Evolutionary conservation across 2,113 vertebrate species (phyloP).

Genomic region (Lathamus discolor): DNA sequence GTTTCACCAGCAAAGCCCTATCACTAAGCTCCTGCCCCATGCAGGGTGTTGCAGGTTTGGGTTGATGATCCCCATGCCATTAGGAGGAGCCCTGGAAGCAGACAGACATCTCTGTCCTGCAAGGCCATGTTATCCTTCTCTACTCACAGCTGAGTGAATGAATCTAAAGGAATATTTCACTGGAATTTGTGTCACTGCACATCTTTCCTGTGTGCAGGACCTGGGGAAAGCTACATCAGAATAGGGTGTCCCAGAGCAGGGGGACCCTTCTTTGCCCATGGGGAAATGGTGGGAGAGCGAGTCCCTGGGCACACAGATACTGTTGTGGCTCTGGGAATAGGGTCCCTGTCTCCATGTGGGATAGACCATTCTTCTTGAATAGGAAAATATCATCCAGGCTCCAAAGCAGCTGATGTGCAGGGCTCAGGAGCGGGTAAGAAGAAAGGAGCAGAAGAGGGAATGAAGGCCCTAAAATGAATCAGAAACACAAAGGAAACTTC

Average conservation of each 20-base stretch:
- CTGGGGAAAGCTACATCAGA: not conserved
- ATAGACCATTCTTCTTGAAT: not conserved
- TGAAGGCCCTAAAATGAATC: not conserved
- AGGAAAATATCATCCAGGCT: not conserved
- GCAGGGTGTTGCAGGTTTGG: not conserved
- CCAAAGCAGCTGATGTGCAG: not conserved
- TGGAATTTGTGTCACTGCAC: not conserved
- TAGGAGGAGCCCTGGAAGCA: not conserved
- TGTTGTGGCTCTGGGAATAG: not conserved
- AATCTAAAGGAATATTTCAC: not conserved
- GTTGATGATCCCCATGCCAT: not conserved
- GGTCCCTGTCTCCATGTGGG: rapidly evolving
- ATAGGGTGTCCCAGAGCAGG: not conserved
- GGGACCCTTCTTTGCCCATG: not conserved
- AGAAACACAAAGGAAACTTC: constrained; percentile 16
- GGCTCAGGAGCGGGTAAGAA: not conserved
- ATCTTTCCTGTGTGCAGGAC: not conserved
- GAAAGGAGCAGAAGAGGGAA: not conserved
- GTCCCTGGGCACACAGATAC: not conserved
- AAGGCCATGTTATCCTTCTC: not conserved
- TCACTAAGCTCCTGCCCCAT: not conserved
- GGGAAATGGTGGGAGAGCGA: not conserved
- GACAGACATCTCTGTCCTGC: not conserved
- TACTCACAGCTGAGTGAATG: not conserved
- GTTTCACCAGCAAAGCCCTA: not conserved